Evolutionary conservation across 2,888 invertebrate species (phyloP), one percentile per base, ranked within the genome.

Genomic region (Protophormia terraenovae): DNA sequence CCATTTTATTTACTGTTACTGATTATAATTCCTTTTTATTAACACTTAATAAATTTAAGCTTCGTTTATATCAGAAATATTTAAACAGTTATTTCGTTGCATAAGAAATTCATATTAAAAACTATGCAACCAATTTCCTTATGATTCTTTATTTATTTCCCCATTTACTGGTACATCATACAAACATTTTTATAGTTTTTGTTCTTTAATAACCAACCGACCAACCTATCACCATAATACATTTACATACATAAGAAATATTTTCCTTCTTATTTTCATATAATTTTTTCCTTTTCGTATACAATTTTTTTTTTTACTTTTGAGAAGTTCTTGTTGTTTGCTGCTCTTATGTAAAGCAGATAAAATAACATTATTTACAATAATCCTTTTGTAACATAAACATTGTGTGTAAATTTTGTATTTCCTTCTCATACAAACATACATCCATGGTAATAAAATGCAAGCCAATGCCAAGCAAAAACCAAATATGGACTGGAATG

Each of bases 341-440:
- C 35, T 71, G 38, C 24, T 35, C 29, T 53, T 53, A 53, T 38
- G 27, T 10, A 58, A 72, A 58, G 16, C 7, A 60, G 60, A 73
- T 60, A 45, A 72, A 72, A 60, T 47, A 73, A 60, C 71, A 55
- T 71, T 55, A 71, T 55, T 71, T 55, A 41, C 55, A 60, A 73
- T 47, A 73, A 73, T 73, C 32, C 45, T 19, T 45, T 60, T 27
- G 73, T 60, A 47, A 47, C 29, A 60, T 60, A 38, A 60, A 60
- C 22, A 60, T 62, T 73, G 29, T 47, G 19, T 60, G 60, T 62
- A 47, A 73, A 73, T 60, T 29, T 73, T 60, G 10, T n/a, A 32
- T 60, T 67, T 32, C 19, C 19, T 8, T 19, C 14, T 12, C 32
- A 29, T 62, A 7, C 12, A n/a, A n/a, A n/a, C n/a, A n/a, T n/a